phyloP scores from a whole-genome alignment of 2,113 vertebrate genomes.

The Charina bottae region DNA sequence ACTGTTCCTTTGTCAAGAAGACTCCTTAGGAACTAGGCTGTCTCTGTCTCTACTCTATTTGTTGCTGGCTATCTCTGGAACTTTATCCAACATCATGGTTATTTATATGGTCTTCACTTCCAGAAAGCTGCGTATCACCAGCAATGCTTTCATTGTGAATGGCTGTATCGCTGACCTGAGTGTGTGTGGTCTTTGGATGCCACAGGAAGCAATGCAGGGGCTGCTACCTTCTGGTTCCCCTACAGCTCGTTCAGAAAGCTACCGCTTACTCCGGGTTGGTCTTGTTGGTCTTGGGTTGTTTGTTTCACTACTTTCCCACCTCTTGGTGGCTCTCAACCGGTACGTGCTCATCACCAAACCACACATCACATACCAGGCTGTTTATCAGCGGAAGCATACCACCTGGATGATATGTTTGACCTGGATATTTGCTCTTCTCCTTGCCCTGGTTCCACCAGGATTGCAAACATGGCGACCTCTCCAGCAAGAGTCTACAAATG shows the following conservation, averaged over 20 bases:
- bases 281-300: conserved; percentile 84
- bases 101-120: conserved; percentile 86
- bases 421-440: conserved; percentile 80
- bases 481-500: conserved; percentile 28
- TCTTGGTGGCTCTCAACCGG: conserved; percentile 87
- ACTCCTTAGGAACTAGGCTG: conserved; percentile 75
- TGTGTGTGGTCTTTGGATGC: conserved; percentile 89
- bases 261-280: conserved; percentile 78
- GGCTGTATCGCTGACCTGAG: conserved; percentile 85
- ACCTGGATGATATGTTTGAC: conserved; percentile 82
- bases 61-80: conserved; percentile 81
- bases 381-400: conserved; percentile 83
- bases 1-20: conserved; percentile 77
- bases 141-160: conserved; percentile 88
- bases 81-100: conserved; percentile 84
- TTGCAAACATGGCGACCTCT: conserved; percentile 65
- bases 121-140: conserved; percentile 86
- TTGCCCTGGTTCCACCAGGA: conserved; percentile 76
- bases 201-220: conserved; percentile 82
- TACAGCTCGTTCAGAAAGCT: conserved; percentile 62
- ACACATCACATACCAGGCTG: conserved; percentile 83
- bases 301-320: conserved; percentile 84
- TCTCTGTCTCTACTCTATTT: conserved; percentile 80
- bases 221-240: conserved; percentile 72
- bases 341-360: conserved; percentile 87